phyloP scores from a whole-genome alignment of 2,113 vertebrate species.

The Trachemys scripta region DNA sequence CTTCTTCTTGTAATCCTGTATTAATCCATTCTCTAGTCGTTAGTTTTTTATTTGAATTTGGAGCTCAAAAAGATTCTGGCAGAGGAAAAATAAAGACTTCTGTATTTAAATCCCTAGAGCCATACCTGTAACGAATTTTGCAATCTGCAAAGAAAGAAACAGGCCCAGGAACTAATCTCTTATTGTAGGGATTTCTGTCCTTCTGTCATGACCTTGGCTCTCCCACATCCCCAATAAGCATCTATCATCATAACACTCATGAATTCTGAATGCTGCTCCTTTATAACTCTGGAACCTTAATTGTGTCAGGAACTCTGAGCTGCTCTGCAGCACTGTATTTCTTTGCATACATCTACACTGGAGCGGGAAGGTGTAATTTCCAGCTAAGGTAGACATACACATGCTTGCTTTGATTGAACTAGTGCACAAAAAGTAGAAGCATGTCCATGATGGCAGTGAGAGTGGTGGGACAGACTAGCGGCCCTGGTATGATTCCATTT shows the following conservation, averaged over 20 bases:
- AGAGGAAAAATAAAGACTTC: slow-evolving; percentile 41
- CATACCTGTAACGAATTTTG: slow-evolving; percentile 49
- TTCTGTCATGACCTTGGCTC: slow-evolving; percentile 70
- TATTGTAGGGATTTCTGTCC: slow-evolving; percentile 26
- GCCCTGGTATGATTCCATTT: not conserved
- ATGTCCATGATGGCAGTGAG: rapidly evolving
- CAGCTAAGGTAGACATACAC: not conserved
- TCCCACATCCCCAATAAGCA: not conserved
- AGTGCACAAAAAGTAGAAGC: not conserved
- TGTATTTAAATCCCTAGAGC: slow-evolving; percentile 61
- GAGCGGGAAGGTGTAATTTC: not conserved
- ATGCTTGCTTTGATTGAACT: not conserved
- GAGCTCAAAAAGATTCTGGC: slow-evolving; percentile 56
- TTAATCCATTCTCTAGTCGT: slow-evolving; percentile 64
- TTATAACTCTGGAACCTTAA: not conserved
- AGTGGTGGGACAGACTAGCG: not conserved
- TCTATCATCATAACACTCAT: not conserved
- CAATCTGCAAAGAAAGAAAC: slow-evolving; percentile 62
- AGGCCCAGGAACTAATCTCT: slow-evolving; percentile 48
- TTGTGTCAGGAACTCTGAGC: not conserved
- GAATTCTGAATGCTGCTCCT: not conserved
- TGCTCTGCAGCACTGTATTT: not conserved
- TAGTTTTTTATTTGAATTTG: slow-evolving; percentile 44
- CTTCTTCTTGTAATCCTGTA: slow-evolving; percentile 58
- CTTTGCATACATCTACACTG: not conserved